These are phyloP conservation scores for Aldabrachelys gigantea DNA, from an alignment of 2,113 vertebrate species.

Conservation along the genomic window DNA sequence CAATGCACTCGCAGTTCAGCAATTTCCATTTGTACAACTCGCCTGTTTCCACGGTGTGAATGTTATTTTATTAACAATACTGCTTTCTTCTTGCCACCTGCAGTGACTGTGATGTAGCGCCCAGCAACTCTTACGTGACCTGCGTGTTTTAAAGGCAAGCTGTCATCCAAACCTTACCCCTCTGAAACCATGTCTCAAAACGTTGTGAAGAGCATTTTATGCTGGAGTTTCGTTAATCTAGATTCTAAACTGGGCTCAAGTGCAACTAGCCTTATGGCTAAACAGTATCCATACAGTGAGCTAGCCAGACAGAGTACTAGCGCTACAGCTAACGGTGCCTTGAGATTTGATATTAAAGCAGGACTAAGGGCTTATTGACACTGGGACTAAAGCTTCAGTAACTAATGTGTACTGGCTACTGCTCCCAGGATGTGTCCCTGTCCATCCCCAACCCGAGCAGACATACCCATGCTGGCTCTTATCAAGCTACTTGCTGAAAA, in stretches of 20 bases:
- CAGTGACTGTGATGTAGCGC: neutral
- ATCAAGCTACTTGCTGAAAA: neutral
- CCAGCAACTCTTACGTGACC: neutral
- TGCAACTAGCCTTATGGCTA: neutral
- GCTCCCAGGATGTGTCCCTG: too few species aligned
- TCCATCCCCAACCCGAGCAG: neutral
- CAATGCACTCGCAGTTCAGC: neutral
- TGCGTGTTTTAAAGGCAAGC: accelerated
- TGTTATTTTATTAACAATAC: neutral
- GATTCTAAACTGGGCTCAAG: neutral
- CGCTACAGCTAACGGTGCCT: neutral
- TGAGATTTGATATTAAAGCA: neutral
- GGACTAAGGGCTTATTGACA: neutral
- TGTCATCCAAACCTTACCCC: neutral
- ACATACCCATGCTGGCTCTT: neutral
- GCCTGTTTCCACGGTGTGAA: neutral
- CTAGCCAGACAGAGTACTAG: neutral
- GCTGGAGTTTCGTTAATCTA: too few species aligned
- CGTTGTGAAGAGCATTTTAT: too few species aligned
- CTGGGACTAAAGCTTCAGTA: neutral
- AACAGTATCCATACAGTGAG: neutral
- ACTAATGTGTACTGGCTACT: neutral
- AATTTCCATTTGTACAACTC: neutral
- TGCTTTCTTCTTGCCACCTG: neutral
- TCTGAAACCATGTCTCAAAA: too few species aligned